Conservation (phyloP, 2,888 invertebrate genomes). For the Meganola albula region DNA sequence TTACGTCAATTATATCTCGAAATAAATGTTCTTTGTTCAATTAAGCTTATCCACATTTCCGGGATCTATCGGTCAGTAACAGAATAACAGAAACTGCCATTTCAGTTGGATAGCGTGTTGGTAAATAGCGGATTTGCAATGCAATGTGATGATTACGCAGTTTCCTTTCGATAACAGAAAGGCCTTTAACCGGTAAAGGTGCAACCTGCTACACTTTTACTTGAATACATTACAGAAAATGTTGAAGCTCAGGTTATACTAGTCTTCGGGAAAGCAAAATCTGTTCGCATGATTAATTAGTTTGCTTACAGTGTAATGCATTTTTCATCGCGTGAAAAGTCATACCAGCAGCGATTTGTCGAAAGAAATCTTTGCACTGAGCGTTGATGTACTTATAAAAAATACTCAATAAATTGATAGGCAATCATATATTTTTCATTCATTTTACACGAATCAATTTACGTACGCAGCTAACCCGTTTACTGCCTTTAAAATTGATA, state of each 20-base stretch:
- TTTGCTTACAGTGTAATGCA: not conserved
- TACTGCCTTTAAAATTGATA: no score
- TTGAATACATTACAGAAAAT: conserved; percentile 23
- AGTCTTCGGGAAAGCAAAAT: conserved; percentile 21
- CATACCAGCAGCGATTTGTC: conserved; percentile 4
- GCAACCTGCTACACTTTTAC: conserved; percentile 29
- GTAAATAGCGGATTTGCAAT: conserved; percentile 10
- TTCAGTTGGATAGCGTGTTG: conserved; percentile 13
- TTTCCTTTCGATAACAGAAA: conserved; percentile 27
- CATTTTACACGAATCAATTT: no score
- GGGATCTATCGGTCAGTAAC: not conserved
- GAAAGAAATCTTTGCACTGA: no score
- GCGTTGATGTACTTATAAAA: no score
- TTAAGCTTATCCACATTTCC: conserved; percentile 1
- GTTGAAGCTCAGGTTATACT: conserved; percentile 18
- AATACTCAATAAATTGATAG: no score
- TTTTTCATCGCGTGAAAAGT: conserved; percentile 13
- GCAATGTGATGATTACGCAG: conserved; percentile 16
- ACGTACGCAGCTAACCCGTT: no score
- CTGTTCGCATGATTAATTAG: conserved; percentile 9
- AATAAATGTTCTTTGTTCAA: not conserved
- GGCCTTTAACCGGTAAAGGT: conserved; percentile 25
- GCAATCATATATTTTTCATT: no score
- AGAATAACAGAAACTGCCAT: no score
- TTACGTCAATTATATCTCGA: not conserved